Conservation (phyloP, 2,888 invertebrate species). For the Clistopyga incitator region DNA sequence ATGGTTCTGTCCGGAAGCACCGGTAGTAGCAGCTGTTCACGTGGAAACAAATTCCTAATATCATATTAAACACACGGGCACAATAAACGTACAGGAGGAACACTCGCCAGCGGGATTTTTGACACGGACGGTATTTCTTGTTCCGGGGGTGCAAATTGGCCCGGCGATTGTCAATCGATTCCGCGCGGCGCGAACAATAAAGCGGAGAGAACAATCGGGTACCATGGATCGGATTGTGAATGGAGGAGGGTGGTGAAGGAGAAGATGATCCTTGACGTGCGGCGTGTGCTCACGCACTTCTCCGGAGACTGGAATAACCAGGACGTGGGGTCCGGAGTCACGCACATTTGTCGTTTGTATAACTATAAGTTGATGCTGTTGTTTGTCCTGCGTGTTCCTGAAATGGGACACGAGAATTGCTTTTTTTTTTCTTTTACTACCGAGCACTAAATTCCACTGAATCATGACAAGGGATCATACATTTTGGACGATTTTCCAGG, state of each 20-base stretch:
- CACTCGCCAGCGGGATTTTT: conserved; percentile 71
- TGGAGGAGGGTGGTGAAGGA: conserved; percentile 38
- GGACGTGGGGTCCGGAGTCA: conserved; percentile 6
- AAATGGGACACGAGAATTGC: neutral
- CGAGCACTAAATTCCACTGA: neutral
- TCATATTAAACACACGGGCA: conserved; percentile 79
- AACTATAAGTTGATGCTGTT: neutral
- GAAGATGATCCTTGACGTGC: conserved; percentile 56
- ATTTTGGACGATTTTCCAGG: neutral
- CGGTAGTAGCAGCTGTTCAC: conserved; percentile 77
- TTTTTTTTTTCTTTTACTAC: neutral
- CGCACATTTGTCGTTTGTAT: conserved; percentile 1
- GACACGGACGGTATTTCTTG: conserved; percentile 66
- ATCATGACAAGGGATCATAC: neutral
- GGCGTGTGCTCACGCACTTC: conserved; percentile 35
- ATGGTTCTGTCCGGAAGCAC: conserved; percentile 60
- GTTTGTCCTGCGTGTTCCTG: neutral
- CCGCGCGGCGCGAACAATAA: conserved; percentile 59
- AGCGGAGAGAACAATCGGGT: conserved; percentile 61
- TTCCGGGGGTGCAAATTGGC: conserved; percentile 50
- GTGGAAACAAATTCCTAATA: conserved; percentile 80
- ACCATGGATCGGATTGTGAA: conserved; percentile 41
- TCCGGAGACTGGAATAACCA: neutral
- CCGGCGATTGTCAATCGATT: conserved; percentile 64
- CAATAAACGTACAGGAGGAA: conserved; percentile 69